Evolutionary conservation across 2,888 invertebrate genomes (phyloP), one percentile per base, ranked within the genome.

Genomic region (Neoaliturus tenellus): DNA sequence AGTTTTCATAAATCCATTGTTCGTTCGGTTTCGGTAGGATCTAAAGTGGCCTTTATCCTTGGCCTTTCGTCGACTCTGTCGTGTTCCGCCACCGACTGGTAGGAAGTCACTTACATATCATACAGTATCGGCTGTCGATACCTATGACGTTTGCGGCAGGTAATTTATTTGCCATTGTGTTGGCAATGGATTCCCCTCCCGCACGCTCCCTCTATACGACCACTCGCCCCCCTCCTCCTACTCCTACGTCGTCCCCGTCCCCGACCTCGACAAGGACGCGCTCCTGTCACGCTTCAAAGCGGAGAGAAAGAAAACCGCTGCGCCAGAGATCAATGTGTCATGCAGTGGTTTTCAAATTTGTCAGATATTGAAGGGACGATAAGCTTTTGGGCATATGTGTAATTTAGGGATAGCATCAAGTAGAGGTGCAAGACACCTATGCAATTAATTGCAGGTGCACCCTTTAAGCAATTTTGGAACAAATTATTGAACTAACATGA

Each of bases 111-210:
- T 44, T 35, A 48, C 73, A 75, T 31, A 17, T 28, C 28, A 62
- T 14, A 75, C 28, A 44, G 4, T 17, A 44, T 44, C 44, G 73
- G 44, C 28, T 62, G 62, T 62, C 62, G 62, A 62, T 62, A 62
- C 31, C 62, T 31, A 31, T 75, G 73, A 44, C 31, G 73, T 6
- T 73, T 20, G 73, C 73, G 44, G 73, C 44, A 44, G 44, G 48
- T 44, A 44, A 75, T 75, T 44, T 75, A 75, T 75, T 75, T 28
- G 73, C 44, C 23, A 44, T 75, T 28, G 73, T 41, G 73, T 75
- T 44, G 73, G 73, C 73, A 44, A 44, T 44, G 17, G 73, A 44
- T 75, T 39, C 69, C 69, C 69, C 2, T 14, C 73, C 23, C 23
- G 41, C 28, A 28, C 62, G 62, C 1, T n/a, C n/a, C n/a, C 4